phyloP scores from a whole-genome alignment of 2,113 vertebrate species.

The Vidua chalybeata region DNA sequence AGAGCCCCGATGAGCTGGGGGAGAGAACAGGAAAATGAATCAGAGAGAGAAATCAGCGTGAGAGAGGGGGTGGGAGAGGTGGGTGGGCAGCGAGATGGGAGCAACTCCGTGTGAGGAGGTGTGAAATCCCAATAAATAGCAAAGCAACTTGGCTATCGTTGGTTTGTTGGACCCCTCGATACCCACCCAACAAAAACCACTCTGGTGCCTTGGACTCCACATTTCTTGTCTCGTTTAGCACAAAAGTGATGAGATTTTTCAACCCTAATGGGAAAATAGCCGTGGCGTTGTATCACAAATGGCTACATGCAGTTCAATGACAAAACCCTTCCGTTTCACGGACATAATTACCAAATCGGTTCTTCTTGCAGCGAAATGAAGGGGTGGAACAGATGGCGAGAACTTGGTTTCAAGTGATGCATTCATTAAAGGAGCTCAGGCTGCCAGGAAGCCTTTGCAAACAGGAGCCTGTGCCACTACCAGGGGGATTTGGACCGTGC shows the following conservation, averaged over 20 bases:
- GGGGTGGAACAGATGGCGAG: constrained; percentile 62
- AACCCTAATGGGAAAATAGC: constrained; percentile 14
- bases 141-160: neutral
- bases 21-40: neutral
- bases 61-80: neutral
- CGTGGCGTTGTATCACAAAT: neutral
- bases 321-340: constrained; percentile 47
- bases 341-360: constrained; percentile 47
- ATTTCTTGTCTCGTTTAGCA: constrained; percentile 18
- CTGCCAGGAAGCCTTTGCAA: constrained; percentile 50
- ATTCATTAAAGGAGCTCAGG: constrained; percentile 45
- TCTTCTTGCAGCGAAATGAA: constrained; percentile 32
- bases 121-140: neutral
- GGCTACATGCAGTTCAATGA: constrained; percentile 26
- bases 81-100: neutral
- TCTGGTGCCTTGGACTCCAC: neutral
- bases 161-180: neutral
- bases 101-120: fast-evolving
- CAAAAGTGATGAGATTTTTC: constrained; percentile 1
- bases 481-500: neutral
- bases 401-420: constrained; percentile 57
- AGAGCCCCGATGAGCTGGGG: constrained; percentile 90
- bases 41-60: neutral
- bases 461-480: neutral
- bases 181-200: neutral